A percentile compares a stretch with the other conserved stretches of the same genome.
These are phyloP conservation scores for Emydocephalus ijimae DNA, from an alignment of 2,113 vertebrate genomes.

Conservation along the genomic window DNA sequence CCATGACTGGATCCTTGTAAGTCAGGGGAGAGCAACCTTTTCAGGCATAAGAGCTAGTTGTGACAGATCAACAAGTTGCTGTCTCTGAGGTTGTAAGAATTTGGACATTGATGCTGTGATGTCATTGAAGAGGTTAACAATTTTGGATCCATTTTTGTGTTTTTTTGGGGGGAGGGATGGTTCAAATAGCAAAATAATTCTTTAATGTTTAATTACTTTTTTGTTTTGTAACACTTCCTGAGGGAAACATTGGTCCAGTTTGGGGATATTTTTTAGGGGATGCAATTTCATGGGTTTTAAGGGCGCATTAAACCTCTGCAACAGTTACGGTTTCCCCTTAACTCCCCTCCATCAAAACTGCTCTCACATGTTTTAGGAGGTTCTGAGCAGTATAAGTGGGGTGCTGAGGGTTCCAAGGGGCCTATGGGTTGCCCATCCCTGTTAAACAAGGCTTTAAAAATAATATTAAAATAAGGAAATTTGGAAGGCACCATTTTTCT, in stretches of 20 bases:
- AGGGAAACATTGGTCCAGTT: neutral
- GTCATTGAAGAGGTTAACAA: neutral
- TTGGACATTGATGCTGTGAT: neutral
- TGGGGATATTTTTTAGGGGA: neutral
- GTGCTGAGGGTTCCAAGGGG: neutral
- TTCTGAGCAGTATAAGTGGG: neutral
- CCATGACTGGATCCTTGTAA: neutral
- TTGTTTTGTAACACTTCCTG: neutral
- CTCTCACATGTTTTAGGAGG: neutral
- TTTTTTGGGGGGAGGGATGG: neutral
- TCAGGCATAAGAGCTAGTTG: neutral
- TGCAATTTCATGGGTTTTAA: neutral
- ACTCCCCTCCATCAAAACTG: neutral
- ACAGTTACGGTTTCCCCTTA: neutral
- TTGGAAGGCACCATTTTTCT: neutral
- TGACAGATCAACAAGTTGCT: neutral
- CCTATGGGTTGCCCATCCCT: neutral
- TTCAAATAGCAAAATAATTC: neutral
- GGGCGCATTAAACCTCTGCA: neutral
- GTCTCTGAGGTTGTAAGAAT: neutral
- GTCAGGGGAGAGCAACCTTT: neutral
- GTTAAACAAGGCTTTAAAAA: neutral
- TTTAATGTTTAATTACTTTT: neutral
- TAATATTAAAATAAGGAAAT: neutral
- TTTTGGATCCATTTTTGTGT: neutral